Base-by-base conservation (phyloP, 2,888 invertebrate genomes). In the Polydrusus tereticollis region DNA sequence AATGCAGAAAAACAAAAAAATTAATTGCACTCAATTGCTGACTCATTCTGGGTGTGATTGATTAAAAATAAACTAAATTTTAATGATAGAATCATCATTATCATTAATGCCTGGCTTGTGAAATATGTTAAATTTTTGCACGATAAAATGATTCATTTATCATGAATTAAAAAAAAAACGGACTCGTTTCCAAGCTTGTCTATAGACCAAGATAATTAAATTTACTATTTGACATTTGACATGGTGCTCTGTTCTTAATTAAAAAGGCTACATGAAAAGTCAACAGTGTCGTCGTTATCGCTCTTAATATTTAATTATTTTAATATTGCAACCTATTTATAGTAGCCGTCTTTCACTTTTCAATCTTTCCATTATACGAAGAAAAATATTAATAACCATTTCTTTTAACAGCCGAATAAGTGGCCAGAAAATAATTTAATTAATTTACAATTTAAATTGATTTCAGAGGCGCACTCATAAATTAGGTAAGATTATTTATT, bases 211-310 rank as follows among this genome's bases (percentile, higher is more conserved):
- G 16, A 47, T 69, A 58, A 70, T 70, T 70, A 43, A 64, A 45
- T 47, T 62, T 41, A n/a, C 70, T 59, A 70, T 64, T 70, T 70
- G 59, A 70, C 64, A 50, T 70, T 70, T 70, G 64, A 70, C 70
- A 64, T 41, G 20, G 45, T 23, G 50, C 59, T 65, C 21, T 59
- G 50, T 50, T 20, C 65, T 58, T 41, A 65, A 70, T 65, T 70
- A 70, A 70, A 23, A 55, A 16, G 29, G 29, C 52, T 29, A 10
- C 7, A 2, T 29, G 29, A 3, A 29, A 55, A 29, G 29, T 23
- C 29, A 55, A 29, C 16, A 55, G 18, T 23, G 3, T 55, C 10
- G 18, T 55, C 29, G 29, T 55, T 55, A 55, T 55, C 29, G 29
- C 52, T 29, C 7, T 55, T 33, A 47, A 29, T 29, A 29, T 50